Base-by-base conservation (phyloP, 2,888 invertebrate species). In the Drosophila colorata region DNA sequence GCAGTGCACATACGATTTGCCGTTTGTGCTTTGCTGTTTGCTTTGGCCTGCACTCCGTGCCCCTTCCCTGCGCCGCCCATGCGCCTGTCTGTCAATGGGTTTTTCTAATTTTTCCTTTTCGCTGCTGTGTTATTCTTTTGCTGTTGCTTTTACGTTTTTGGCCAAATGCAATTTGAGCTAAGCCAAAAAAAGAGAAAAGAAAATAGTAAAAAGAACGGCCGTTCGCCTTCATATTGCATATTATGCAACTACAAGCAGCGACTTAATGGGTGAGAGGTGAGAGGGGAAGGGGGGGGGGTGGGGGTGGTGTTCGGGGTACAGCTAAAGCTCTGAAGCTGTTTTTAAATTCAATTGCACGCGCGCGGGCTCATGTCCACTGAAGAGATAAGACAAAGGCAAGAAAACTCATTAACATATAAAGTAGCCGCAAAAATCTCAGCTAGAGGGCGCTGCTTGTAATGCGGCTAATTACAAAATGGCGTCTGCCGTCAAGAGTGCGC, bases 371-470 rank as follows among this genome's bases (percentile, higher is more conserved):
- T 73, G 78, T 78, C 74, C 78, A 73, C 43, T 48, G 47, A 43
- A 66, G 55, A 73, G 60, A 64, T 66, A 65, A 65, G 80, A 57
- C 47, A 77, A 65, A 59, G 69, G 68, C 67, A 78, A 72, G 61
- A 80, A 87, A 83, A 82, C 88, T 89, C 82, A 83, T 83, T 83
- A 83, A 85, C 82, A 83, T 83, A 87, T 85, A 89, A 89, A 88
- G 82, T 77, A 78, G 89, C 78, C 78, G 66, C 78, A 61, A 51
- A 60, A 66, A 82, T 82, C 70, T 74, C 49, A 44, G 57, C 43
- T 44, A 79, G 86, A 31, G 28, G 28, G 28, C 49, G 60, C 67
- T 48, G 61, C 80, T 76, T 76, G 80, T 76, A 76, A 76, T 80
- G 72, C 61, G 76, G 77, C 88, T 83, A 83, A 83, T 83, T 83